These are phyloP conservation scores for Rachycentron canadum DNA, from an alignment of 2,797 vertebrate species.

Conservation along the genomic window DNA sequence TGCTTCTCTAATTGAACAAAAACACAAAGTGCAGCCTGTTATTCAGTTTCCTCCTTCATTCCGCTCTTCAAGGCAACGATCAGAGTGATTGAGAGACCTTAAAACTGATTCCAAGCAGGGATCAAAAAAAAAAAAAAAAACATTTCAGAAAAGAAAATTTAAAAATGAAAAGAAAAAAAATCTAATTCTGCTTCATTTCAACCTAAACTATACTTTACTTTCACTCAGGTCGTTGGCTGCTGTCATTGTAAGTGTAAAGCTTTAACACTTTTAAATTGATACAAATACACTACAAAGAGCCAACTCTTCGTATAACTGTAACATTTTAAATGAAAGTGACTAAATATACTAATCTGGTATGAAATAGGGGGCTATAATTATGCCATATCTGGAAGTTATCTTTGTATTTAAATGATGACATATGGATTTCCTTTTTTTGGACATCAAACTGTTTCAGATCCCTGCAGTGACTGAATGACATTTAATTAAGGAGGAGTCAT, in stretches of 20 bases:
- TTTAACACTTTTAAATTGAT: slow-evolving; percentile 56
- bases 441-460: slow-evolving; percentile 76
- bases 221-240: slow-evolving; percentile 26
- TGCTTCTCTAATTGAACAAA: slow-evolving; percentile 85
- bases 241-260: slow-evolving; percentile 30
- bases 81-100: slow-evolving; percentile 60
- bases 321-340: slow-evolving; percentile 58
- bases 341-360: slow-evolving; percentile 83
- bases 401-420: slow-evolving; percentile 76
- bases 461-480: slow-evolving; percentile 77
- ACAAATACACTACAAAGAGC: slow-evolving; percentile 57
- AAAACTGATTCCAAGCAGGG: slow-evolving; percentile 40
- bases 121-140: slow-evolving; percentile 8
- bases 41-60: slow-evolving; percentile 71
- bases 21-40: slow-evolving; percentile 76
- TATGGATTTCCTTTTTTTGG: slow-evolving; percentile 75
- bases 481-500: slow-evolving; percentile 82
- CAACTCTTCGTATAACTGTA: slow-evolving; percentile 43
- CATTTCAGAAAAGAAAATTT: too few relatives aligned
- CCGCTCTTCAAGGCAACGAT: slow-evolving; percentile 69
- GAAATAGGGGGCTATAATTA: slow-evolving; percentile 80
- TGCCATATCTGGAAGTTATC: slow-evolving; percentile 70
- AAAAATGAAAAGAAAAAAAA: too few relatives aligned
- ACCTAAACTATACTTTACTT: slow-evolving; percentile 15
- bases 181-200: slow-evolving; percentile 13